Conservation (phyloP, 2,888 invertebrate genomes). For the Sisyra terminalis region DNA sequence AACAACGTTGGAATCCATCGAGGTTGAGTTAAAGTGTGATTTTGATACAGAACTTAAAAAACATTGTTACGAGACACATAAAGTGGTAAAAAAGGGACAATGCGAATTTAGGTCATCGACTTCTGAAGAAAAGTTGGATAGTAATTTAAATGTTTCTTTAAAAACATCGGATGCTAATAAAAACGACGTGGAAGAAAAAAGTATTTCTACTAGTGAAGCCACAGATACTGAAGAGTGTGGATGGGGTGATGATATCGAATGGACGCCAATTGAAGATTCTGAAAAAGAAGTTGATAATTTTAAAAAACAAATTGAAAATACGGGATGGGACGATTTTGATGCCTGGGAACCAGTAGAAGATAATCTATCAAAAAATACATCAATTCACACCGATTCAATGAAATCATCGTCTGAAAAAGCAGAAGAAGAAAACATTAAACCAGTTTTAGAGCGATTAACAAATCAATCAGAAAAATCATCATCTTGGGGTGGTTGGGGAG, state of each 20-base stretch:
- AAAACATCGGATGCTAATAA: neutral
- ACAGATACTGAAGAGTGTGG: constrained; percentile 3
- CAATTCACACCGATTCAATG: too few species aligned
- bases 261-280: constrained; percentile 14
- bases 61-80: neutral
- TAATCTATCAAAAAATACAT: neutral
- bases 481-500: constrained; percentile 44
- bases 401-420: too few species aligned
- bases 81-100: neutral
- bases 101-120: neutral
- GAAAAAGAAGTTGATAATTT: constrained; percentile 16
- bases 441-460: neutral
- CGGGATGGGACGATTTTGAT: constrained; percentile 35
- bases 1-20: neutral
- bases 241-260: constrained; percentile 23
- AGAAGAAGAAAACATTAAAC: neutral
- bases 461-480: neutral
- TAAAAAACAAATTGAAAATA: constrained; percentile 13
- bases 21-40: neutral
- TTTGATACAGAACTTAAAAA: neutral
- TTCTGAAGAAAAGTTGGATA: too few species aligned
- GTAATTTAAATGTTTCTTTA: too few species aligned
- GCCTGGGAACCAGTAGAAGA: constrained; percentile 28
- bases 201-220: neutral
- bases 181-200: neutral